Percentiles rank a stretch among this genome's conserved stretches.
Conservation (phyloP, 2,797 vertebrate species). For the Heterohyrax brucei region DNA sequence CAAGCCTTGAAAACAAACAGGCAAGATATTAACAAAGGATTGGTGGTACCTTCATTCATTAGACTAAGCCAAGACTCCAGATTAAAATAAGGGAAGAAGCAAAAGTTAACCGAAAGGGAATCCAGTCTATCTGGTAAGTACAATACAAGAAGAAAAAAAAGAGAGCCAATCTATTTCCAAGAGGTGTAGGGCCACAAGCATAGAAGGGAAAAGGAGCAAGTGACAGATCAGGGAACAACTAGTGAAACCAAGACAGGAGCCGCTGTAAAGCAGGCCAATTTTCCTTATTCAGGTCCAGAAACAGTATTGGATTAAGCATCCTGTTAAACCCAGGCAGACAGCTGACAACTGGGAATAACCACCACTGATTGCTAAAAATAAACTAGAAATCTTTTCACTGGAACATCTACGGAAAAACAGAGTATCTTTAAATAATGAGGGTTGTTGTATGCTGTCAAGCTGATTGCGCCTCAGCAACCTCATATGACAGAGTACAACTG, state of each 20-base stretch:
- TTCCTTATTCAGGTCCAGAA: slow-evolving; percentile 22
- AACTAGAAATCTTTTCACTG: slow-evolving; percentile 52
- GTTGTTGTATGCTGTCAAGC: background rate
- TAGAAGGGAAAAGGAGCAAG: background rate
- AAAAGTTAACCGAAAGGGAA: background rate
- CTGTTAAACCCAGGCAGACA: background rate
- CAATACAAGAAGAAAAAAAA: background rate
- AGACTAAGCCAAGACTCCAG: background rate
- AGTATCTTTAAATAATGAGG: slow-evolving; percentile 5
- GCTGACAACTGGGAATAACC: background rate
- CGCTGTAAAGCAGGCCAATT: background rate
- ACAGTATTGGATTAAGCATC: background rate
- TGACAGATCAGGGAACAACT: background rate
- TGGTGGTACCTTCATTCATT: background rate
- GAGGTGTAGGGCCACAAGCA: background rate
- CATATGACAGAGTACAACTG: background rate
- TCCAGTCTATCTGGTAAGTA: background rate
- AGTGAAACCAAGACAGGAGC: background rate
- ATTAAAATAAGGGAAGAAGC: background rate
- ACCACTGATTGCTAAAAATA: slow-evolving; percentile 57
- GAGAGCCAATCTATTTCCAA: background rate
- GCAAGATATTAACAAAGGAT: slow-evolving; percentile 8
- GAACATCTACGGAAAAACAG: slow-evolving; percentile 20
- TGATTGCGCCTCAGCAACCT: background rate
- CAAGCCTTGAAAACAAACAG: slow-evolving; percentile 7